These are phyloP conservation scores for Ophioninae sp. DNA, from an alignment of 2,888 invertebrate genomes.

Conservation along the genomic window DNA sequence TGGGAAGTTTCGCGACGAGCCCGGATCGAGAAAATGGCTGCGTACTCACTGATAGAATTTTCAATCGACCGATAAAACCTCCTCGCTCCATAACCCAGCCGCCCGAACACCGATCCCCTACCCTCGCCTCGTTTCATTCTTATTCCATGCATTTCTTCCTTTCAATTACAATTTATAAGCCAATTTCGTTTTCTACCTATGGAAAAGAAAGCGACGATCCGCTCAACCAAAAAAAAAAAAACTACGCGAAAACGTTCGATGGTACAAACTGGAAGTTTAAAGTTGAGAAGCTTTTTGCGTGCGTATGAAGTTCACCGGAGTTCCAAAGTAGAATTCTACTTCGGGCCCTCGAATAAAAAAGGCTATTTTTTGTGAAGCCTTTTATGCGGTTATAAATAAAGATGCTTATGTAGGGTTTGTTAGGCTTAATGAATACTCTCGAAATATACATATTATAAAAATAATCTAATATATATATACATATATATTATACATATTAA, in stretches of 20 bases:
- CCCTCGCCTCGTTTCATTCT: slow-evolving; percentile 45
- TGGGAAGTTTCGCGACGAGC: slow-evolving; percentile 42
- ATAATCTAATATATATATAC: no score
- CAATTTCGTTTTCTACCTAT: slow-evolving; percentile 20
- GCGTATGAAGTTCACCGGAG: background rate
- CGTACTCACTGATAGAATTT: slow-evolving; percentile 57
- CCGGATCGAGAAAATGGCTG: slow-evolving; percentile 43
- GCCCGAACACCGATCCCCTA: background rate
- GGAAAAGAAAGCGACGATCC: background rate
- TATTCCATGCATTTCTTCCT: slow-evolving; percentile 44
- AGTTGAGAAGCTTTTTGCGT: slow-evolving; percentile 18
- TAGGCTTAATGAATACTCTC: no score
- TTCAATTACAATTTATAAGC: slow-evolving; percentile 43
- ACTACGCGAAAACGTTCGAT: background rate
- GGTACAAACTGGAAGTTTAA: background rate
- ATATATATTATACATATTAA: no score
- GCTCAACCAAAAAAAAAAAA: slow-evolving; percentile 7
- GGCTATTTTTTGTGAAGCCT: no score
- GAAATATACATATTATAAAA: no score
- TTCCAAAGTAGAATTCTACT: background rate
- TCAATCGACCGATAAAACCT: slow-evolving; percentile 50
- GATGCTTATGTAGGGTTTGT: no score
- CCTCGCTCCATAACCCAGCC: slow-evolving; percentile 20
- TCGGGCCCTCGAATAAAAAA: no score
- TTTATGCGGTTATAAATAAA: no score